These are phyloP conservation scores for Meiosimyza platycephala DNA, from an alignment of 2,888 invertebrate species.

Conservation along the genomic window DNA sequence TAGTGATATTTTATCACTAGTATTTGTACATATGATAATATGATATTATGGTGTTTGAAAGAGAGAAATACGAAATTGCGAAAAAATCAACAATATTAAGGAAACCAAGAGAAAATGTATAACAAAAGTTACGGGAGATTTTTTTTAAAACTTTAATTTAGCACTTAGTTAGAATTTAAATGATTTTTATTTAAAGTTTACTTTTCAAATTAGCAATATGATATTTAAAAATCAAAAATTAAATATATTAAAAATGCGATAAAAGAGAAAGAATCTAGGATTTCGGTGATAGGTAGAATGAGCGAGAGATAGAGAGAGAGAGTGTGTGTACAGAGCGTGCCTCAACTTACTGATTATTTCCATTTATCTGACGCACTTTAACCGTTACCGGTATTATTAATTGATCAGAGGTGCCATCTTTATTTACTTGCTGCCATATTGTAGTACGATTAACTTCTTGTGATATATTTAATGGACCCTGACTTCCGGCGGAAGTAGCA, in stretches of 20 bases:
- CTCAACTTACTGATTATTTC: slow-evolving; percentile 64
- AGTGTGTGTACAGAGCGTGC: background rate
- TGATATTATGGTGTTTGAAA: no score
- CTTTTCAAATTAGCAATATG: no score
- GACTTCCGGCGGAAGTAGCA: slow-evolving; percentile 72
- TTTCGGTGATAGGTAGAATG: background rate
- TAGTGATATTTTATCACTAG: slow-evolving; percentile 20
- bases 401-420: slow-evolving; percentile 67
- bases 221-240: no score
- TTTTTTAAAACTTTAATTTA: no score
- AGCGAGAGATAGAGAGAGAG: background rate
- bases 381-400: slow-evolving; percentile 62
- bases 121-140: no score
- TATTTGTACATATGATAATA: no score
- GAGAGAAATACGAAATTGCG: no score
- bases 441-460: slow-evolving; percentile 94
- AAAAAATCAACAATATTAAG: no score
- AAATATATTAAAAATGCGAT: background rate
- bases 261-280: background rate
- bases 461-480: slow-evolving; percentile 88
- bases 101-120: no score
- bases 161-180: no score
- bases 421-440: slow-evolving; percentile 93
- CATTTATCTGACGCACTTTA: slow-evolving; percentile 65
- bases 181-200: no score